Conservation (phyloP, 2,113 vertebrate genomes). For the Phocoena phocoena region DNA sequence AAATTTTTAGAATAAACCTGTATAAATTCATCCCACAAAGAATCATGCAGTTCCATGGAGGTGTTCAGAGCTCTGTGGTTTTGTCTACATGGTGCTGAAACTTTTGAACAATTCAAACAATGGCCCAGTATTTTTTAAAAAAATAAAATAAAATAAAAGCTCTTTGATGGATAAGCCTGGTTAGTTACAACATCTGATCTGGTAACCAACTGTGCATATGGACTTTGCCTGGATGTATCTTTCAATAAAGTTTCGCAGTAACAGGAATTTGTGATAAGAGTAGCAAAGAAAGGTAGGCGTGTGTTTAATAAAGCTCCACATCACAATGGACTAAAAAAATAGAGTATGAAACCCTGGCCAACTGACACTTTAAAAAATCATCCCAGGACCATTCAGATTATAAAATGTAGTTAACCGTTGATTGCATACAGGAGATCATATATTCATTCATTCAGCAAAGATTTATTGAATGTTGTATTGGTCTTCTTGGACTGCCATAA, state of each 20-base stretch:
- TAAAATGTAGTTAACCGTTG: neutral
- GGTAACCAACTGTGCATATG: neutral
- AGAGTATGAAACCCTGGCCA: neutral
- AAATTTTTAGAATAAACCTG: neutral
- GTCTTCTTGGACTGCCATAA: neutral
- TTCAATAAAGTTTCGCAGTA: neutral
- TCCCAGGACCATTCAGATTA: neutral
- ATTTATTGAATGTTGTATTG: neutral
- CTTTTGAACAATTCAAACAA: slow-evolving; percentile 19
- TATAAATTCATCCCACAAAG: neutral
- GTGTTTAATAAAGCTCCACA: neutral
- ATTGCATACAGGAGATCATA: neutral
- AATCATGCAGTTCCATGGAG: neutral
- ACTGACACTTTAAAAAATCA: neutral
- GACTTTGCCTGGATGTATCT: slow-evolving; percentile 51
- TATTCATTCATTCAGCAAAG: neutral
- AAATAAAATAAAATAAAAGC: neutral
- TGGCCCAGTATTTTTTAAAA: neutral
- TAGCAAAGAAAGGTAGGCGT: neutral
- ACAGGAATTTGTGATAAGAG: slow-evolving; percentile 9
- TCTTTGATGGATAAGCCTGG: neutral
- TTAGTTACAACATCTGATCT: neutral
- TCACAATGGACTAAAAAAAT: neutral
- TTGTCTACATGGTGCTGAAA: neutral
- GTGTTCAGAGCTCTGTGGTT: neutral